Evolutionary conservation across 2,797 vertebrate species (phyloP).

Genomic region (Pempheris klunzingeri): DNA sequence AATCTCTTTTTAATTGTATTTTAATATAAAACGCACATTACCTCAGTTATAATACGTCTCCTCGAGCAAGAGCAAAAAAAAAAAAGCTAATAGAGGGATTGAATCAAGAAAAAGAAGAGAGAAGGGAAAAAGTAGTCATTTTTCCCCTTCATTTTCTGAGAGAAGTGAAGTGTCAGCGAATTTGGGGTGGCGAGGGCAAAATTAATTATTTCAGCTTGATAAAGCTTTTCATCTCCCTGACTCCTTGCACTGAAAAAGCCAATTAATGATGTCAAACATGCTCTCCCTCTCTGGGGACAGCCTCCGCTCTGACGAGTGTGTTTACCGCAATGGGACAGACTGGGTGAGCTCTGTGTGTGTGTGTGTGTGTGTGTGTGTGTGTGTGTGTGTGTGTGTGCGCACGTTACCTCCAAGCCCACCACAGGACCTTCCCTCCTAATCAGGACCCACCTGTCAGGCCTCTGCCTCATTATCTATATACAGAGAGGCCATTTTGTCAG

Average conservation of each 20-base stretch:
- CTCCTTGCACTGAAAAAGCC: slow-evolving; percentile 98
- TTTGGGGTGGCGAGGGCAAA: slow-evolving; percentile 91
- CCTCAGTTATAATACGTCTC: slow-evolving; percentile 90
- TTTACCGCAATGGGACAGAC: slow-evolving; percentile 92
- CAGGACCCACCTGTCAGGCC: slow-evolving; percentile 95
- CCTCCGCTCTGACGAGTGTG: slow-evolving; percentile 95
- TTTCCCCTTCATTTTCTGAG: slow-evolving; percentile 80
- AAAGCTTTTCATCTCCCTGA: slow-evolving; percentile 99
- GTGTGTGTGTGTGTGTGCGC: slow-evolving; percentile 20
- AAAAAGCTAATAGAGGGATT: slow-evolving; percentile 72
- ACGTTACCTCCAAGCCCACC: slow-evolving; percentile 43
- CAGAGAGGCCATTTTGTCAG: slow-evolving; percentile 92
- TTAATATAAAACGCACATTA: slow-evolving; percentile 93
- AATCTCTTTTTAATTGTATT: slow-evolving; percentile 96
- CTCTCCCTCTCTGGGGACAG: slow-evolving; percentile 91
- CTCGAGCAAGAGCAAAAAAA: slow-evolving; percentile 80
- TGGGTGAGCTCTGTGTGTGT: slow-evolving; percentile 52
- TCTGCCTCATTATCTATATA: slow-evolving; percentile 92
- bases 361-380: slow-evolving; percentile 29
- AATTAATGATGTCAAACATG: slow-evolving; percentile 99
- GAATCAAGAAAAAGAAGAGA: slow-evolving; percentile 75
- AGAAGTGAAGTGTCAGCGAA: slow-evolving; percentile 99
- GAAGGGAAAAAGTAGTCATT: slow-evolving; percentile 82
- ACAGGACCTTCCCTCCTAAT: slow-evolving; percentile 86
- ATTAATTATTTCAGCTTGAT: slow-evolving; percentile 99